Percentiles rank a stretch among this genome's conserved stretches.
These are phyloP conservation scores for Thryonomys swinderianus DNA, from an alignment of 2,113 vertebrate species.

Conservation along the genomic window DNA sequence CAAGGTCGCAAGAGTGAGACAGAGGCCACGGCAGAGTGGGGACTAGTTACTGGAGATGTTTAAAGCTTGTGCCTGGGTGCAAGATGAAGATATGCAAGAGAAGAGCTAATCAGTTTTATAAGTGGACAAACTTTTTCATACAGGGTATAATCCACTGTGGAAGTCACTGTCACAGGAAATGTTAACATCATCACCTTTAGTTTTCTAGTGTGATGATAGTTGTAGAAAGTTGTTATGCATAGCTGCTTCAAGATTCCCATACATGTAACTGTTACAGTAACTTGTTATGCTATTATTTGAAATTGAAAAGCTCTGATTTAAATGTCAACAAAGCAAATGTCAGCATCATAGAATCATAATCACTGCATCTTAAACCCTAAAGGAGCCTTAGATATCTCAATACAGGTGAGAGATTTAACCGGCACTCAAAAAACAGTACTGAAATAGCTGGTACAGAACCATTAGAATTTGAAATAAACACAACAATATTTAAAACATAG, in stretches of 20 bases:
- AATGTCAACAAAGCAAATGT: constrained; percentile 71
- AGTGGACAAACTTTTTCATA: constrained; percentile 3
- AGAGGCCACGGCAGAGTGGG: not conserved
- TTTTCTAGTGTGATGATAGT: constrained; percentile 42
- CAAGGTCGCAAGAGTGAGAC: constrained; percentile 48
- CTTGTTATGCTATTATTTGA: constrained; percentile 65
- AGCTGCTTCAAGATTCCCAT: constrained; percentile 60
- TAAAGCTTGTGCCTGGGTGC: not conserved
- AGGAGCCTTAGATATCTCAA: constrained; percentile 50
- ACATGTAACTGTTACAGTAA: constrained; percentile 57
- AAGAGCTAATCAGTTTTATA: constrained; percentile 51
- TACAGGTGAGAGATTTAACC: not conserved
- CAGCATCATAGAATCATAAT: constrained; percentile 61
- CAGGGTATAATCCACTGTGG: constrained; percentile 26
- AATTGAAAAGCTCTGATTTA: constrained; percentile 61
- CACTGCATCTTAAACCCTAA: constrained; percentile 53
- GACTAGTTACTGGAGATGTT: constrained; percentile 26
- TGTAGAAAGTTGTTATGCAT: constrained; percentile 18
- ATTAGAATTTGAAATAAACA: not conserved
- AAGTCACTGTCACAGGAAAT: constrained; percentile 44
- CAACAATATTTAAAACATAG: not conserved
- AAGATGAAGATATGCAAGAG: constrained; percentile 55
- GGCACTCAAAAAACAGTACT: constrained; percentile 2
- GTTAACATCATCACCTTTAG: not conserved
- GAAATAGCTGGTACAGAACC: not conserved